Evolutionary conservation across 2,797 vertebrate genomes (phyloP).

Genomic region (Megaceryle alcyon): DNA sequence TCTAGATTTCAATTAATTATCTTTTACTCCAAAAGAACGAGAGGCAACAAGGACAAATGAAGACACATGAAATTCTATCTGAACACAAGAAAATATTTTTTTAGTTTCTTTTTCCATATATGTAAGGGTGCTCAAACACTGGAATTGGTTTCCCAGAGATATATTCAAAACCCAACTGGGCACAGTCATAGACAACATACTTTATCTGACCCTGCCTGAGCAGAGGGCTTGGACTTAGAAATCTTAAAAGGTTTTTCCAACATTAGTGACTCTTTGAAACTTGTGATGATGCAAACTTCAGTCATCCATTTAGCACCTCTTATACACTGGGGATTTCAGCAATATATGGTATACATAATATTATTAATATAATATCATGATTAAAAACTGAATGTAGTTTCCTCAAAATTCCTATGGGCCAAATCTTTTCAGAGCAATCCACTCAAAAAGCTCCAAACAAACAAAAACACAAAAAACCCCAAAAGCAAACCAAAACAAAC

Average conservation of each 20-base stretch:
- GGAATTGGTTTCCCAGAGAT: not conserved
- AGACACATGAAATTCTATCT: not conserved
- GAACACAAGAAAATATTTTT: not conserved
- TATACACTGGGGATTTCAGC: not conserved
- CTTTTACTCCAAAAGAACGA: not conserved
- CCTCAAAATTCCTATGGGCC: not conserved
- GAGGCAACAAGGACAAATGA: not conserved
- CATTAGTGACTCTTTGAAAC: not conserved
- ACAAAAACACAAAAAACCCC: not conserved
- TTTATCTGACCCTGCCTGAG: not conserved
- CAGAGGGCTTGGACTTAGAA: not conserved
- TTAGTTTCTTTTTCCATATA: not conserved
- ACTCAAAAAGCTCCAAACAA: not conserved
- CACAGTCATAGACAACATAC: accelerated
- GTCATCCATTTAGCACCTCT: not conserved
- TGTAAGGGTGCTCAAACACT: not conserved
- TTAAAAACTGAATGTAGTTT: not conserved
- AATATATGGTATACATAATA: not conserved
- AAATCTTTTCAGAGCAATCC: not conserved
- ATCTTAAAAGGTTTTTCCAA: not conserved
- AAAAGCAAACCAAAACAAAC: too few relatives aligned
- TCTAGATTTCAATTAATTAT: not conserved
- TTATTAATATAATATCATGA: not conserved
- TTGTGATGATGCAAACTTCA: not conserved
- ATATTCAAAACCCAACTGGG: not conserved